Percentiles rank a stretch among this genome's conserved stretches.
These are phyloP conservation scores for Tetraneura akinire DNA, from an alignment of 1,140 invertebrate genomes.

Conservation along the genomic window DNA sequence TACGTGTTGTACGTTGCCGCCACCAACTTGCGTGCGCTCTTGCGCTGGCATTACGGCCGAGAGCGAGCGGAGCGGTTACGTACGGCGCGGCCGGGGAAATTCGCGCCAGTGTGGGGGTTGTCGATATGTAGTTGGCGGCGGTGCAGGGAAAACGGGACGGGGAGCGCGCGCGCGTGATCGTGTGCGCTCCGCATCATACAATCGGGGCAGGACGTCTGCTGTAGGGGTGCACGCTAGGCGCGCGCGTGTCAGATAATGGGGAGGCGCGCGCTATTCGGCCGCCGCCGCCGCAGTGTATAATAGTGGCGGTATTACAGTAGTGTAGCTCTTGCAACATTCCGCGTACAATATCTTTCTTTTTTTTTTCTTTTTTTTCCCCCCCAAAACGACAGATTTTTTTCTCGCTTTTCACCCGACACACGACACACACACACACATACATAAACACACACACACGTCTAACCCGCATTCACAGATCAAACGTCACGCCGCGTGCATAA, in stretches of 20 bases:
- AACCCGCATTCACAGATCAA: not conserved
- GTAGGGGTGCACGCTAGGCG: slow-evolving; percentile 43
- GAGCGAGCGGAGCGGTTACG: not conserved
- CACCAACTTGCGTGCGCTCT: not conserved
- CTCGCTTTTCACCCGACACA: slow-evolving; percentile 33
- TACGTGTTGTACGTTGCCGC: no score
- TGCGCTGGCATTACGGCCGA: not conserved
- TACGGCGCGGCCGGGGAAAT: not conserved
- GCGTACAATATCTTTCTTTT: slow-evolving; percentile 47
- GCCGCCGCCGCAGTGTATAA: slow-evolving; percentile 36
- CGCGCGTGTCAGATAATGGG: slow-evolving; percentile 43
- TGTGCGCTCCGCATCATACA: not conserved
- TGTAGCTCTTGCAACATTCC: slow-evolving; percentile 51
- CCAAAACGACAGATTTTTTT: slow-evolving; percentile 26
- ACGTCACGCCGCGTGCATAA: not conserved
- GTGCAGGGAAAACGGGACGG: no score
- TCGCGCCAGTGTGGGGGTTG: no score
- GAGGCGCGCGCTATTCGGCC: slow-evolving; percentile 45
- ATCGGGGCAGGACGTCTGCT: no score
- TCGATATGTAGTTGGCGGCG: no score
- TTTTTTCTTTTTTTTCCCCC: slow-evolving; percentile 26
- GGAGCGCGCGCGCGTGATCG: not conserved
- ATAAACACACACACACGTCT: no score
- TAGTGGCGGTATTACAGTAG: slow-evolving; percentile 47
- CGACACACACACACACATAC: no score